Percentiles rank a stretch among this genome's conserved stretches.
Conservation (phyloP, 1,140 invertebrate genomes). For the Pogonus chalceus region DNA sequence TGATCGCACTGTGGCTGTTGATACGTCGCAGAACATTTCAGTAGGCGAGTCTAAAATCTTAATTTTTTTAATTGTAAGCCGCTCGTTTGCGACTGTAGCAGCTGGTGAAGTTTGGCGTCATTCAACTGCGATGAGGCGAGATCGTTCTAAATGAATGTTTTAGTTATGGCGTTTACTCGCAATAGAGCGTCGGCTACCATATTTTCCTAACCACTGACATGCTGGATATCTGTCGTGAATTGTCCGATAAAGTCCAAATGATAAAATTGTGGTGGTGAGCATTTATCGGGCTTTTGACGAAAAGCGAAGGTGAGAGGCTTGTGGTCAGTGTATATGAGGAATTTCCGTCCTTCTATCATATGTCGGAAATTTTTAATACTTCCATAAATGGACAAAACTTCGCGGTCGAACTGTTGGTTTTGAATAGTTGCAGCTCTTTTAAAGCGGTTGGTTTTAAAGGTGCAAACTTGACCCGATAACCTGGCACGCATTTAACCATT, state of each 20-base stretch:
- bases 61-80: slow-evolving; percentile 23
- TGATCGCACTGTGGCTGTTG: slow-evolving; percentile 14
- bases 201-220: slow-evolving; percentile 22
- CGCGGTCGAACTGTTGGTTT: no score
- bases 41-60: slow-evolving; percentile 19
- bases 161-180: slow-evolving; percentile 17
- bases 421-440: no score
- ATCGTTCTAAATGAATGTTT: slow-evolving; percentile 15
- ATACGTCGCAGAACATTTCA: slow-evolving; percentile 21
- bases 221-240: slow-evolving; percentile 29
- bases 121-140: slow-evolving; percentile 15
- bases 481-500: no score
- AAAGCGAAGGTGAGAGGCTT: slow-evolving; percentile 31
- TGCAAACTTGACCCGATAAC: no score
- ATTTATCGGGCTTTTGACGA: slow-evolving; percentile 17
- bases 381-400: slow-evolving; percentile 28
- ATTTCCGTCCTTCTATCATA: slow-evolving; percentile 25
- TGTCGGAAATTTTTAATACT: slow-evolving; percentile 25
- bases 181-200: slow-evolving; percentile 25
- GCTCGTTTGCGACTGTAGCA: slow-evolving; percentile 20
- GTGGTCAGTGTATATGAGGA: slow-evolving; percentile 33
- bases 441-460: no score
- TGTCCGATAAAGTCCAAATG: slow-evolving; percentile 31
- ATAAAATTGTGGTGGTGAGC: slow-evolving; percentile 22
- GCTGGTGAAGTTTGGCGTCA: slow-evolving; percentile 11